These are phyloP conservation scores for Hydrotaea cyrtoneurina DNA, from an alignment of 2,888 invertebrate species.

Conservation along the genomic window DNA sequence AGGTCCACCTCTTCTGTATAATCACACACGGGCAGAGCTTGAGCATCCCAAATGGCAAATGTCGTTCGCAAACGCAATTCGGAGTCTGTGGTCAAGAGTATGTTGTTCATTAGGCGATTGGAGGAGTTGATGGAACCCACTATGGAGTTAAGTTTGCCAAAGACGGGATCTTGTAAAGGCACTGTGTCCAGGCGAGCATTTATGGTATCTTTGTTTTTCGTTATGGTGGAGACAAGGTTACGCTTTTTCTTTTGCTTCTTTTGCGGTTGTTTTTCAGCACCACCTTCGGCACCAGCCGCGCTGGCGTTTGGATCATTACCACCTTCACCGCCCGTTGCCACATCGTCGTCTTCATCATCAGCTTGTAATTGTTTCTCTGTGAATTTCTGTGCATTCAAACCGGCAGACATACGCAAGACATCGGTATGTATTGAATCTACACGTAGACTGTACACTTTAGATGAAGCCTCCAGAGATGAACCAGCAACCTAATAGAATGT, in stretches of 20 bases:
- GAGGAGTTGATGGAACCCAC: conserved; percentile 84
- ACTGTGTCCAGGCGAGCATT: conserved; percentile 80
- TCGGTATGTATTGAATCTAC: conserved; percentile 93
- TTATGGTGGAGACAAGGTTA: conserved; percentile 77
- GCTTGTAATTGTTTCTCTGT: conserved; percentile 71
- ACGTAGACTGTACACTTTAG: conserved; percentile 92
- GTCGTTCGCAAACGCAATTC: conserved; percentile 77
- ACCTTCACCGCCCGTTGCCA: conserved; percentile 69
- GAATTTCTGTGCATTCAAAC: conserved; percentile 79
- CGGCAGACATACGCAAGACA: conserved; percentile 89
- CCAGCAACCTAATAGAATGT: conserved; percentile 86
- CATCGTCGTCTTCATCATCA: conserved; percentile 70
- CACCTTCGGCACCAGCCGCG: conserved; percentile 62
- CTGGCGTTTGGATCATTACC: conserved; percentile 69
- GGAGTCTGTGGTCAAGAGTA: conserved; percentile 82
- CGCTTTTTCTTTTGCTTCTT: conserved; percentile 75
- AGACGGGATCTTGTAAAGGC: conserved; percentile 83
- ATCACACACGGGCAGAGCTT: conserved; percentile 67
- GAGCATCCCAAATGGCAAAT: conserved; percentile 76
- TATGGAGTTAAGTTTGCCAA: conserved; percentile 83
- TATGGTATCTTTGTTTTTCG: conserved; percentile 79
- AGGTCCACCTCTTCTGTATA: conserved; percentile 70
- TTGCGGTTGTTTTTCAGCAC: conserved; percentile 53
- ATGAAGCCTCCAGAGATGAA: conserved; percentile 92
- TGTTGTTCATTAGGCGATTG: conserved; percentile 84